These are phyloP conservation scores for Phocoena sinus DNA, from an alignment of 2,113 vertebrate species.

Conservation along the genomic window DNA sequence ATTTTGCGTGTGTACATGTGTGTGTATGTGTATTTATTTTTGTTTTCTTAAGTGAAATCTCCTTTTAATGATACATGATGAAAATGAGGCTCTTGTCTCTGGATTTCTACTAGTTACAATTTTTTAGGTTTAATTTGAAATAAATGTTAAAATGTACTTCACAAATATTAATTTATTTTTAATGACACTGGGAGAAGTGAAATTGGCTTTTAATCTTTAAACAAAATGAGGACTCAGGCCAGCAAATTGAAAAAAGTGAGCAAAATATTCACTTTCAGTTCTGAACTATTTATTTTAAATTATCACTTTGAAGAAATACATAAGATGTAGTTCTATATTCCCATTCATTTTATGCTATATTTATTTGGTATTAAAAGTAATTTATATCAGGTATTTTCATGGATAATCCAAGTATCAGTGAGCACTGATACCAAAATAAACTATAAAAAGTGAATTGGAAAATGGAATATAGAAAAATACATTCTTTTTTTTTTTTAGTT, in stretches of 20 bases:
- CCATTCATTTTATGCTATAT: neutral
- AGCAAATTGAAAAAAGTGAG: neutral
- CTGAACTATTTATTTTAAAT: neutral
- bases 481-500: neutral
- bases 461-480: neutral
- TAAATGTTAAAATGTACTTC: neutral
- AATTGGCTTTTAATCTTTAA: slow-evolving; percentile 18
- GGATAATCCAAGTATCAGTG: neutral
- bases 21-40: neutral
- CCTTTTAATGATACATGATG: neutral
- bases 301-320: neutral
- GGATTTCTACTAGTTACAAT: neutral
- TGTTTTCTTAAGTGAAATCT: neutral
- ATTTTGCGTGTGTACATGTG: neutral
- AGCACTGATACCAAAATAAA: neutral
- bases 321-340: neutral
- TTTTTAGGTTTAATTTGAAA: slow-evolving; percentile 23
- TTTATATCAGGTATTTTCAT: neutral
- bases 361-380: neutral
- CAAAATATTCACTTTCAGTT: neutral
- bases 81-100: neutral
- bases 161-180: slow-evolving; percentile 54
- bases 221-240: neutral
- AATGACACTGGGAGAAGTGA: slow-evolving; percentile 28
- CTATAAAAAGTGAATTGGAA: neutral